Evolutionary conservation across 2,797 vertebrate species (phyloP).

Genomic region (Sternarchorhynchus goeldii): DNA sequence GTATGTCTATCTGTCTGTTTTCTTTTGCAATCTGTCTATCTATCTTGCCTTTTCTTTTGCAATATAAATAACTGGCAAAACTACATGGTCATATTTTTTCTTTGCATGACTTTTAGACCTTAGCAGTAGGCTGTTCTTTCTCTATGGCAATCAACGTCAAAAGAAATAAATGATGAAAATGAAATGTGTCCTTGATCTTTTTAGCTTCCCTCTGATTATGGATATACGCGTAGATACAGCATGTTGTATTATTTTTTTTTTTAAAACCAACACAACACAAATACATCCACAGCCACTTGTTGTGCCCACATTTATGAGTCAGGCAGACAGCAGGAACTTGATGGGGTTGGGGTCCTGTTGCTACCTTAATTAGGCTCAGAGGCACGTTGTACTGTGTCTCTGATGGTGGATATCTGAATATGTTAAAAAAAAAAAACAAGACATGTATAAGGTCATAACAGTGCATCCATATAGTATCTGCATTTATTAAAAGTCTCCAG

Average conservation of each 20-base stretch:
- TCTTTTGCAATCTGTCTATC: too few relatives aligned
- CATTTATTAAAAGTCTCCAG: neutral
- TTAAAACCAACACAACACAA: neutral
- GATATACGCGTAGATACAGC: neutral
- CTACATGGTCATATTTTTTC: too few relatives aligned
- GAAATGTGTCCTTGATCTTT: neutral
- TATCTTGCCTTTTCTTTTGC: too few relatives aligned
- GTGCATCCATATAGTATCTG: neutral
- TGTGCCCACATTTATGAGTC: conserved; percentile 27
- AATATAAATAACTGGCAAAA: neutral
- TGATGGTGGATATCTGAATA: neutral
- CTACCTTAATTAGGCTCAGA: conserved; percentile 20
- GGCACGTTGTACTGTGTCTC: neutral
- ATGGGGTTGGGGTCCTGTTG: conserved; percentile 11
- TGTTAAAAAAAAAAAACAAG: neutral
- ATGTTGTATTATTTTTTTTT: neutral
- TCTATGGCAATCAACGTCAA: neutral
- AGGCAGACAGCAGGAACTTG: conserved; percentile 11
- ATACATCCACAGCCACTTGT: neutral
- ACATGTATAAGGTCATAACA: neutral
- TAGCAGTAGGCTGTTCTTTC: neutral
- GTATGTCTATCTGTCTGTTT: too few relatives aligned
- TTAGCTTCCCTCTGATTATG: neutral
- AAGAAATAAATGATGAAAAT: neutral
- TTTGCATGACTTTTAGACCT: neutral